A percentile compares a stretch with the other conserved stretches of the same genome.
Conservation (phyloP, 2,113 vertebrate genomes). For the Pleuronectes platessa region DNA sequence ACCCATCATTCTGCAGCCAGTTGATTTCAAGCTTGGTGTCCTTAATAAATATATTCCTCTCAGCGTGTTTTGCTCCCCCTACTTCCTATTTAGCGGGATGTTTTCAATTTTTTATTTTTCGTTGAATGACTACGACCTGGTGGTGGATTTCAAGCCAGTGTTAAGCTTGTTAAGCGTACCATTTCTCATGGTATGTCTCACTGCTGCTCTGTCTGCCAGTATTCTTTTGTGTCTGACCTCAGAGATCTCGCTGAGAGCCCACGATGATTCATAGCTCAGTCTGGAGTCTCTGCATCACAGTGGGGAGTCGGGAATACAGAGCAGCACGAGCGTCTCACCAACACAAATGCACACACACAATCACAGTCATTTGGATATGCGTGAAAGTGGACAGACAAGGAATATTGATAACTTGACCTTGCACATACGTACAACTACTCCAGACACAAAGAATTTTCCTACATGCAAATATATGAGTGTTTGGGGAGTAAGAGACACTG, state of each 20-base stretch:
- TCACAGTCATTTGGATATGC: background rate
- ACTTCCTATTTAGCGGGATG: background rate
- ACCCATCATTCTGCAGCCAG: constrained; percentile 8
- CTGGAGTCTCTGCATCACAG: constrained; percentile 63
- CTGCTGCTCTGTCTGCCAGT: constrained; percentile 31
- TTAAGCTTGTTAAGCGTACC: constrained; percentile 18
- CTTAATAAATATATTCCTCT: constrained; percentile 1
- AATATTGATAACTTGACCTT: too few relatives aligned
- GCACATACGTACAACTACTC: too few relatives aligned
- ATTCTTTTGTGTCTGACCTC: constrained; percentile 68
- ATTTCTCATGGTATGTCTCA: constrained; percentile 35
- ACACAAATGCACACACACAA: background rate
- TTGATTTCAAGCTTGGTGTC: background rate
- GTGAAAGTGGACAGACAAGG: background rate
- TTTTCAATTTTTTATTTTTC: background rate
- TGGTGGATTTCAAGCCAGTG: constrained; percentile 25
- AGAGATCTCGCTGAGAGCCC: constrained; percentile 57
- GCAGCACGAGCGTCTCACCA: constrained; percentile 42
- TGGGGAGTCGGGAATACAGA: constrained; percentile 63
- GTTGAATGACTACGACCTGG: constrained; percentile 12
- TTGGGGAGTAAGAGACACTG: background rate
- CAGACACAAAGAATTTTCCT: too few relatives aligned
- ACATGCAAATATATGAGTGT: background rate
- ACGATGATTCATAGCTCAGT: constrained; percentile 77
- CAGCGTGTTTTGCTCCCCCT: background rate